Evolutionary conservation across 2,113 vertebrate species (phyloP), one percentile per base, ranked within the genome.

Genomic region (Myrmecobius fasciatus): DNA sequence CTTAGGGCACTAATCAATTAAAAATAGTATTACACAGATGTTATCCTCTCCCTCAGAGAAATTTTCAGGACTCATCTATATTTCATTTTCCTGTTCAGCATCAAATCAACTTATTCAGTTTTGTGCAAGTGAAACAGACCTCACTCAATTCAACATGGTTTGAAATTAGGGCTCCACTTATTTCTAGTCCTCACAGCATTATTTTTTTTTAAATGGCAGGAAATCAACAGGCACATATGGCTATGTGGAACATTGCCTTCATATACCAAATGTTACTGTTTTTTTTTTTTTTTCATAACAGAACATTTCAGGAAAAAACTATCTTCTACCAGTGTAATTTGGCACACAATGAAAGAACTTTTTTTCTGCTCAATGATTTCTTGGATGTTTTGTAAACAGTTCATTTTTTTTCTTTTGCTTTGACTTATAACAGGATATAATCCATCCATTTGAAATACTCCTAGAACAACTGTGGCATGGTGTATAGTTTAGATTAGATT

Each of bases 11-110:
- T 67, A 89, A 28, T 94, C 94, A n/a, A 92, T 28, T 52, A 60
- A 92, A 95, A 94, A 24, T 92, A 94, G 26, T 93, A 56, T 60
- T 94, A 9, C 1, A 25, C 0, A 93, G 48, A 26, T 95, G 89
- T 89, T 92, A 2, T 92, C 12, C 26, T 53, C 88, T 36, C 52
- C 49, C 89, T 28, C 12, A 11, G 75, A 94, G 43, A 94, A 90
- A 5, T 53, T n/a, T 89, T 96, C 54, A 52, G 43, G 43, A 88
- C 4, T 47, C 49, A 91, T 56, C 89, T 67, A 31, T 12, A 54
- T 93, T 51, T 93, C 91, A 75, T 90, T 22, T 89, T 60, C 91
- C n/a, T 22, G 52, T 93, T 93, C 52, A 67, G 0, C 11, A 54
- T 91, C 36, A 89, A 54, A 3, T 83, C 60, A 93, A 60, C 25